Base-by-base conservation (phyloP, 2,113 vertebrate genomes). In the Coreoperca whiteheadi region DNA sequence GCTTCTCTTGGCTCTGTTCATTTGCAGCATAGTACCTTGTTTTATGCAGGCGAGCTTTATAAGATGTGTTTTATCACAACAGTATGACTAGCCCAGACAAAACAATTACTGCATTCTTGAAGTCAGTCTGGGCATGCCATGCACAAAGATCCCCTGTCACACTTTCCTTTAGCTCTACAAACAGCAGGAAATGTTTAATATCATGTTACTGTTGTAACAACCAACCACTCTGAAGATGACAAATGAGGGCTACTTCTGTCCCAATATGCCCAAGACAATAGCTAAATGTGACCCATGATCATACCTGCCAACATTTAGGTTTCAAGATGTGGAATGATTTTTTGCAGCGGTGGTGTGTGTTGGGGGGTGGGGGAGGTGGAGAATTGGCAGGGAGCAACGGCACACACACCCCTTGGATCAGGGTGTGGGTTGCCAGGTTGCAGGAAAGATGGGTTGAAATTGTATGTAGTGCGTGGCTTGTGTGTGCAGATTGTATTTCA, bases 101-200 rank as follows among this genome's bases (percentile, higher is more conserved):
- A 78, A 83, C 81, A 83, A 84, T 78, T 50, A 16, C 39, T 48
- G 70, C 64, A 82, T 87, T 87, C 74, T 84, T 81, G 81, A 82
- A 74, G 78, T 84, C 57, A 56, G 61, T 64, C 61, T 68, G 61
- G 48, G 83, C 60, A 20, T 78, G 43, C 65, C 60, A 20, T 78
- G 43, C 65, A 85, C 59, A 77, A 63, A 57, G 65, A 54, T 74
- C 48, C 53, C 4, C 57, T 73, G 66, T 64, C 74, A 85, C 50
- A 76, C 66, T 8, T 63, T 63, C 30, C 72, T 70, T 73, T 28
- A 56, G 56, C 77, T 61, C 66, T 32, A 56, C n/a, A 34, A 57
- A 46, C 61, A 82, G 69, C 23, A 81, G 61, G 68, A 81, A 61
- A 79, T 59, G 57, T 63, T 77, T 4, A 63, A 64, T 71, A 72